Base-by-base conservation (phyloP, 2,113 vertebrate species). In the Cryptotis parvus region DNA sequence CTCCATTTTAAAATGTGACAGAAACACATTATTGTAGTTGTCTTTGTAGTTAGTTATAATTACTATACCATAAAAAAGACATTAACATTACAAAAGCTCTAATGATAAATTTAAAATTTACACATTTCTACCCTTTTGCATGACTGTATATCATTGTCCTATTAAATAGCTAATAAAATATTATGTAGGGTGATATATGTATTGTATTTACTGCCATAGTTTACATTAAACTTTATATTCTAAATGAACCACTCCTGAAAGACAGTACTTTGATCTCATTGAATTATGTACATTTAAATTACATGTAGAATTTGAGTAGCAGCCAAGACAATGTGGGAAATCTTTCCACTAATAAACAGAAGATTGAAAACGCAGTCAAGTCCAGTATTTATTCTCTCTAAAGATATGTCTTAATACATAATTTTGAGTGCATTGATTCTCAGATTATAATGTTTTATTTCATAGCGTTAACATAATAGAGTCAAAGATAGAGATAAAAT, bases 381-480 rank as follows among this genome's bases (percentile, higher is more conserved):
- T 90, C 0, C 2, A 77, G 52, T 31, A 18, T 58, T 96, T 92
- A 95, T 95, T 95, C 95, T n/a, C 92, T 88, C 10, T 93, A 95
- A 95, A 81, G n/a, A 18, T 27, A 96, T 35, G 52, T 93, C 94
- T 95, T 95, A 94, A 93, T 87, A 86, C 69, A 75, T 93, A 87
- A 61, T 95, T 95, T 83, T 76, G 80, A 83, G 70, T 52, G 0
- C 69, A 89, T 89, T 93, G 45, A 84, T 24, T 92, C 95, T 87
- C 74, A 87, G 92, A 86, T 74, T 90, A 95, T 68, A 73, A 94
- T 87, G 93, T 92, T 77, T 89, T 87, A 66, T 75, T 93, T 58
- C 9, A 45, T 8, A 94, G 92, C 96, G 88, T 96, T 97, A 96
- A 95, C 55, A 84, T 80, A 31, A 52, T 95, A 89, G 35, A 96